These are phyloP conservation scores for Anneissia japonica DNA, from an alignment of 35 echinoderm and acorn worm genomes.

Conservation along the genomic window DNA sequence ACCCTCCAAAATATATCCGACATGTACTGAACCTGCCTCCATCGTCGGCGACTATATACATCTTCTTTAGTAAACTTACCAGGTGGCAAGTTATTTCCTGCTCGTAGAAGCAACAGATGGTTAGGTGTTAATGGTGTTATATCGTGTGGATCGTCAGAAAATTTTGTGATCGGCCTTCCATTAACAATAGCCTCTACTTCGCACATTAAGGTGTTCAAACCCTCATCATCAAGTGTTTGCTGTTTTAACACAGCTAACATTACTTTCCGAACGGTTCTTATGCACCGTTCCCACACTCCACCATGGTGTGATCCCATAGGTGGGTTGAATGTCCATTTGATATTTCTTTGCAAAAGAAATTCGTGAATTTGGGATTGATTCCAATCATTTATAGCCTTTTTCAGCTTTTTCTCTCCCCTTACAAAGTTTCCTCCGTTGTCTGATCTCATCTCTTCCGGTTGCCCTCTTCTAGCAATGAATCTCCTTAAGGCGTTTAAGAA, in stretches of 20 bases:
- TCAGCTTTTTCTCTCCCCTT: no score
- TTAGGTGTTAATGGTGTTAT: conserved; percentile 22
- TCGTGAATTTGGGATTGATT: conserved; percentile 29
- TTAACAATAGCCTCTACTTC: conserved; percentile 20
- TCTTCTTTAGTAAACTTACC: not conserved
- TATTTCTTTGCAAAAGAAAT: not conserved
- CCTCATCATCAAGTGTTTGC: conserved; percentile 30
- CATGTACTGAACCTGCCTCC: conserved; percentile 29
- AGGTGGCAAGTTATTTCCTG: not conserved
- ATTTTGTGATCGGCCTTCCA: conserved; percentile 10
- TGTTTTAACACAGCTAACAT: conserved; percentile 3
- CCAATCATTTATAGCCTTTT: conserved; percentile 18
- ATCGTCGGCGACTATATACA: not conserved
- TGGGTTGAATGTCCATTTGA: conserved; percentile 35
- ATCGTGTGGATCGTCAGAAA: conserved; percentile 30
- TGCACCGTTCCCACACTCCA: conserved; percentile 41
- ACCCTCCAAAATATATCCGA: conserved; percentile 11
- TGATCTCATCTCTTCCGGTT: not conserved
- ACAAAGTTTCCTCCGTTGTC: no score
- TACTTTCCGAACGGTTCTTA: conserved; percentile 31
- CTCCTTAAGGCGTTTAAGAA: conserved; percentile 32
- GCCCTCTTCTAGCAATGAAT: conserved; percentile 26
- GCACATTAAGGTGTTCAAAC: conserved; percentile 27
- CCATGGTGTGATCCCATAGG: conserved; percentile 50
- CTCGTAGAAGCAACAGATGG: not conserved